These are phyloP conservation scores for Thermophis baileyi DNA, from an alignment of 2,113 vertebrate species.

Conservation along the genomic window DNA sequence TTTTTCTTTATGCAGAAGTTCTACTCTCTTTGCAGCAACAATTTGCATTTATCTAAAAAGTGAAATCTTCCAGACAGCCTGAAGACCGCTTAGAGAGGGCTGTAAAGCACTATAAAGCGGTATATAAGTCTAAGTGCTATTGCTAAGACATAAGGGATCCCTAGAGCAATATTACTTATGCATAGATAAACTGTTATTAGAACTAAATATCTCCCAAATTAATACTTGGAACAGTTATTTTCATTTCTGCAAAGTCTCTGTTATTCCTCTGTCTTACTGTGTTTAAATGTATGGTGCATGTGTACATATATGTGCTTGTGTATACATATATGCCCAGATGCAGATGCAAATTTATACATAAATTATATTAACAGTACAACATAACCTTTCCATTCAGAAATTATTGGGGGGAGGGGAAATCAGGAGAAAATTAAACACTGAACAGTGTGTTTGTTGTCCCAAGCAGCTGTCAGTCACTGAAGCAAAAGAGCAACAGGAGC, in stretches of 20 bases:
- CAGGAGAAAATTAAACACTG: not conserved
- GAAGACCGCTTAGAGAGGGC: too few species aligned
- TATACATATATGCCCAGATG: not conserved
- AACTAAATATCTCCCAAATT: not conserved
- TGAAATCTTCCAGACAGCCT: not conserved
- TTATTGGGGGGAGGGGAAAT: not conserved
- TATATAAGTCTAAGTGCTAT: too few species aligned
- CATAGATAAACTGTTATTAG: not conserved
- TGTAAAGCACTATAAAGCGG: too few species aligned
- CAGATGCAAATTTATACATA: not conserved
- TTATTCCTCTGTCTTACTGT: not conserved
- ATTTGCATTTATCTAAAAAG: not conserved
- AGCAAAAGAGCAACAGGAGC: constrained; percentile 73
- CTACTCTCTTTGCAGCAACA: not conserved
- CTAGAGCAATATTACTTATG: not conserved
- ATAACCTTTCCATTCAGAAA: not conserved
- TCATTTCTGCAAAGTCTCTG: not conserved
- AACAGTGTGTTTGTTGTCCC: not conserved
- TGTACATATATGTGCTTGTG: not conserved
- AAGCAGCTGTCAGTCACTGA: constrained; percentile 73
- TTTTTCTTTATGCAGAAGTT: not conserved
- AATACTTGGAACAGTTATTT: not conserved
- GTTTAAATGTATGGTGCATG: not conserved
- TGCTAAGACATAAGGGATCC: not conserved
- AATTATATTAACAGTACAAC: not conserved